Base-by-base conservation (phyloP, 1,140 invertebrate genomes). In the Copidosoma floridanum region DNA sequence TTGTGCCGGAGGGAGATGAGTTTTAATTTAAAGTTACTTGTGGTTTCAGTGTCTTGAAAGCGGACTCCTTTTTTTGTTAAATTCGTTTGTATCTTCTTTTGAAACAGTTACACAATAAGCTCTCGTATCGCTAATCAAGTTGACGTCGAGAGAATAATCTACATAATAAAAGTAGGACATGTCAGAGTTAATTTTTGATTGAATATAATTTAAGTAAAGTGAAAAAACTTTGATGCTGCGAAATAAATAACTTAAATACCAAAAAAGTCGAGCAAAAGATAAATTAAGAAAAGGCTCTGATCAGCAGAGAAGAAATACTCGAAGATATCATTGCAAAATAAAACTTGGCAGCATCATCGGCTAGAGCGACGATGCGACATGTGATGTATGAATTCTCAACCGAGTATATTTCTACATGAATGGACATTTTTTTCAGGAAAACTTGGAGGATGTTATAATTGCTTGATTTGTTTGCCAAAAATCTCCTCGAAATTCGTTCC, bases 271-370 rank as follows among this genome's bases (percentile, higher is more conserved):
- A 20, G n/a, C 6, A 51, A 35, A 51, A 37, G 21, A 37, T 21
- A 51, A 37, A 20, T 2, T 21, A 51, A 48, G 14, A 12, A 8
- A 21, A 20, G n/a, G 27, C n/a, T 7, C 24, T 12, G n/a, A 52
- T 24, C 14, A 38, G 21, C 7, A 38, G 21, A 51, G 20, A 51
- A 3, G n/a, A 29, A 32, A 50, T 24, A 57, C 62, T 48, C 32
- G 46, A 40, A 46, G 46, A 21, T 50, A 38, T 32, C 27, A 46
- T 58, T 18, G 37, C 21, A 29, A 58, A 58, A 37, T 53, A 56
- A 61, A 41, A 59, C 44, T 68, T 65, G 66, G 63, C 63, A 63
- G n/a, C n/a, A n/a, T n/a, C n/a, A n/a, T n/a, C n/a, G n/a, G n/a
- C n/a, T n/a, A n/a, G 38, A 35, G 51, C 61, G 60, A 67, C 65